These are phyloP conservation scores for Bombus pyrosoma DNA, from an alignment of 1,140 invertebrate genomes.

Conservation along the genomic window DNA sequence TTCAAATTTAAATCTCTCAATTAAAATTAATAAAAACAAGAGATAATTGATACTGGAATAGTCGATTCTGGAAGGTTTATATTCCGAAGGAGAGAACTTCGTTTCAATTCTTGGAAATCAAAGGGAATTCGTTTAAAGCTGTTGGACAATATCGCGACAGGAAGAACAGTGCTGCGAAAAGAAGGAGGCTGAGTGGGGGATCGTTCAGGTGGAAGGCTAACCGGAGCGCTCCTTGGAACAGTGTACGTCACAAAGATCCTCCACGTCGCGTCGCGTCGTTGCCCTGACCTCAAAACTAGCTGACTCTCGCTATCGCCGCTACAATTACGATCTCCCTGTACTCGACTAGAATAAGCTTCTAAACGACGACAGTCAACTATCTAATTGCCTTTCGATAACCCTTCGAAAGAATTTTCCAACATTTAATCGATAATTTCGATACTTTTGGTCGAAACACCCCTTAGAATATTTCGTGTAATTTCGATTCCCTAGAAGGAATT, in stretches of 20 bases:
- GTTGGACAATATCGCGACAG: constrained; percentile 12
- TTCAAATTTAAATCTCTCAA: too few relatives aligned
- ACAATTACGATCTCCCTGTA: constrained; percentile 61
- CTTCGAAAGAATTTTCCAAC: background rate
- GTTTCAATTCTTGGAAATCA: background rate
- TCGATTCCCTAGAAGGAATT: background rate
- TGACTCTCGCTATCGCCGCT: constrained; percentile 66
- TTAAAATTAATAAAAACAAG: too few relatives aligned
- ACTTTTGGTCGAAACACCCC: too few relatives aligned
- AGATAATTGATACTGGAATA: background rate
- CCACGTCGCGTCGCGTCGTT: constrained; percentile 66
- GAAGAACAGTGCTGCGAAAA: constrained; percentile 41
- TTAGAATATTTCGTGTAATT: background rate
- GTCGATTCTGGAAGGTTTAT: background rate
- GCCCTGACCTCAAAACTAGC: constrained; percentile 79
- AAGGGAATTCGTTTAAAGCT: constrained; percentile 19
- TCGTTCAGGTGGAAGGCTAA: constrained; percentile 64
- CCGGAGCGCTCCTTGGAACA: constrained; percentile 62
- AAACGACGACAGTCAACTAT: background rate
- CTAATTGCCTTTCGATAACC: background rate
- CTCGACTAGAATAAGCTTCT: constrained; percentile 6
- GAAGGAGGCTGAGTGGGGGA: background rate
- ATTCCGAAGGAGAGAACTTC: background rate
- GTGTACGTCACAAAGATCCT: constrained; percentile 73
- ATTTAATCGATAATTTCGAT: background rate